Percentiles rank a stretch among this genome's conserved stretches.
These are phyloP conservation scores for Myodes glareolus DNA, from an alignment of 2,113 vertebrate genomes.

Conservation along the genomic window DNA sequence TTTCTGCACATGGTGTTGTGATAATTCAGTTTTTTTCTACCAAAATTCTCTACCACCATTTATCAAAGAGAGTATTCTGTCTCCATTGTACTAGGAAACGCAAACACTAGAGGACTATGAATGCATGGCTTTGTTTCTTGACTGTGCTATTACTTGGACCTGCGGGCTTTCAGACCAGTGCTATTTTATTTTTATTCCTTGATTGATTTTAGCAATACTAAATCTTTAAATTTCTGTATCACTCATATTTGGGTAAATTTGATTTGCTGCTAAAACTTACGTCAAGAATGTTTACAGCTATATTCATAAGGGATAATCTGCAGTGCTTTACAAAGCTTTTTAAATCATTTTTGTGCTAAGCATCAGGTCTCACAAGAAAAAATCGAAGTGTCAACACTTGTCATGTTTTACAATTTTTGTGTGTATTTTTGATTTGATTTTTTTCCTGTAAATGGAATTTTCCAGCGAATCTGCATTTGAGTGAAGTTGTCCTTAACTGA, in stretches of 20 bases:
- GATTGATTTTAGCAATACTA: background rate
- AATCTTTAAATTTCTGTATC: background rate
- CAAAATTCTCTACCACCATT: background rate
- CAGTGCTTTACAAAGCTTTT: background rate
- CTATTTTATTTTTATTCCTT: background rate
- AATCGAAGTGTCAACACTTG: too few relatives aligned
- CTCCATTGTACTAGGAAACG: background rate
- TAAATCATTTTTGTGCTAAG: background rate
- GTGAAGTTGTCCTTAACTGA: background rate
- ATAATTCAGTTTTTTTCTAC: background rate
- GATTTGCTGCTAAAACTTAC: background rate
- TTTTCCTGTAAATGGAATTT: background rate
- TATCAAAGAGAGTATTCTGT: background rate
- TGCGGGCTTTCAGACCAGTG: background rate
- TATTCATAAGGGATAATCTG: background rate
- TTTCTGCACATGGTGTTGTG: background rate
- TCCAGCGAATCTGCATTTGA: background rate
- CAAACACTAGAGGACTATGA: background rate
- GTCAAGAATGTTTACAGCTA: background rate
- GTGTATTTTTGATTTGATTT: background rate
- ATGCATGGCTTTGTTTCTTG: background rate
- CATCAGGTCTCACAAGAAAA: background rate
- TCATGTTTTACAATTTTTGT: background rate
- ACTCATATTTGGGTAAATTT: background rate
- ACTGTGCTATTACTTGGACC: background rate